Percentiles rank a stretch among this genome's conserved stretches.
These are phyloP conservation scores for Trachymyrmex cornetzi DNA, from an alignment of 1,140 invertebrate species.

Conservation along the genomic window DNA sequence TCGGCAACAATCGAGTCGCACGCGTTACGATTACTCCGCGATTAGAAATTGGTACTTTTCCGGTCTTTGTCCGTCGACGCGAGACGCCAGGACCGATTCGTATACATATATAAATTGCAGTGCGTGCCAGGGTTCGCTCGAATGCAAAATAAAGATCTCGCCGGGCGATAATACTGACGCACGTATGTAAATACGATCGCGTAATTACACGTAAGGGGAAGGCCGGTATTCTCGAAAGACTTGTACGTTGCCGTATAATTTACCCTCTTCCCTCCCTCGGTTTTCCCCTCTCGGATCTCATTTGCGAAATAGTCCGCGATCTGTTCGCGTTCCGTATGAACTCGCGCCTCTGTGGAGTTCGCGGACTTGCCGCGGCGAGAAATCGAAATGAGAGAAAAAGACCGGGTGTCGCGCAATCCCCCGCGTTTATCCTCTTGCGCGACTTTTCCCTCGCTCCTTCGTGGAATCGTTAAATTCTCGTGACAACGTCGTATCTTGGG, in stretches of 20 bases:
- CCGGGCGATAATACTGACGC: slow-evolving; percentile 39
- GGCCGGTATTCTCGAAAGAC: slow-evolving; percentile 6
- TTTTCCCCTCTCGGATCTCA: background rate
- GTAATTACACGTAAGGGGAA: slow-evolving; percentile 36
- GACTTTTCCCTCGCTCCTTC: slow-evolving; percentile 12
- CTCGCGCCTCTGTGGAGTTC: background rate
- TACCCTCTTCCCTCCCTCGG: background rate
- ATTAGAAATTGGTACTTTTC: slow-evolving; percentile 55
- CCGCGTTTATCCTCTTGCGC: background rate
- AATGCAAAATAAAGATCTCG: slow-evolving; percentile 52
- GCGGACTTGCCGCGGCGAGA: slow-evolving; percentile 1
- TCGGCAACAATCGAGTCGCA: slow-evolving; percentile 24
- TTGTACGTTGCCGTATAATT: slow-evolving; percentile 37
- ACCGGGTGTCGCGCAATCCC: slow-evolving; percentile 1
- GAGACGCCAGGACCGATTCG: slow-evolving; percentile 5
- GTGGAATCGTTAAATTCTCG: slow-evolving; percentile 34
- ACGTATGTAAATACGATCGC: slow-evolving; percentile 62
- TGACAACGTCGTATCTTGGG: slow-evolving; percentile 4
- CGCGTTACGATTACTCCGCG: slow-evolving; percentile 23
- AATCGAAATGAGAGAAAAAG: slow-evolving; percentile 4
- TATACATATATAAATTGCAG: too few relatives aligned
- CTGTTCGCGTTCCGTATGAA: background rate
- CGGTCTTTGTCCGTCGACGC: slow-evolving; percentile 37
- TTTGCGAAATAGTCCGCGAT: slow-evolving; percentile 54
- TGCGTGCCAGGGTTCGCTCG: slow-evolving; percentile 2